A percentile compares a stretch with the other conserved stretches of the same genome.
Evolutionary conservation across 2,797 vertebrate species (phyloP).

Genomic region (Dipus sagitta): DNA sequence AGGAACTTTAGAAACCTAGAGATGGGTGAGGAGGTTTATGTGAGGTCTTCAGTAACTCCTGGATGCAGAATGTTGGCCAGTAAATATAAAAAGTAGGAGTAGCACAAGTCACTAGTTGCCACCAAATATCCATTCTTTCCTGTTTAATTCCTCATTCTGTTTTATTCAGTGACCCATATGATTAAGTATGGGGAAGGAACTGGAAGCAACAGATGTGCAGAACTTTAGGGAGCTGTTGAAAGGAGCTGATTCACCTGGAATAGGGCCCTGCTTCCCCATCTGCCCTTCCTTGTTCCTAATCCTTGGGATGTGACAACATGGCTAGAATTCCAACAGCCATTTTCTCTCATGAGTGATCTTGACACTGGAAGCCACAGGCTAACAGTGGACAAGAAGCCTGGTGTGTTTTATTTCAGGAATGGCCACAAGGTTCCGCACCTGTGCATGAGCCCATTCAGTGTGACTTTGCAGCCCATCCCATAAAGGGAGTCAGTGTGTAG

Average conservation of each 20-base stretch:
- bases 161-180: neutral
- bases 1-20: neutral
- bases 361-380: neutral
- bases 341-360: neutral
- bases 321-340: neutral
- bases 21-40: neutral
- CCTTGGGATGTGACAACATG: neutral
- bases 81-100: neutral
- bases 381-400: neutral
- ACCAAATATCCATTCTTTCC: neutral
- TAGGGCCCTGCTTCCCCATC: neutral
- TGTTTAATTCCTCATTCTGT: neutral
- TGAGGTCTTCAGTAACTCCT: neutral
- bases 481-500: neutral
- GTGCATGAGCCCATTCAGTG: fast-evolving
- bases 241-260: neutral
- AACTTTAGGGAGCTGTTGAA: neutral
- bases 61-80: neutral
- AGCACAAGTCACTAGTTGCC: neutral
- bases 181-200: neutral
- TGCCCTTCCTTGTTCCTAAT: neutral
- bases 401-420: no score
- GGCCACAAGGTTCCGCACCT: neutral
- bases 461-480: neutral
- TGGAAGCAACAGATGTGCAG: neutral